Evolutionary conservation across 1,140 invertebrate species (phyloP), one percentile per base, ranked within the genome.

Genomic region (Dolichoris vasculosae): DNA sequence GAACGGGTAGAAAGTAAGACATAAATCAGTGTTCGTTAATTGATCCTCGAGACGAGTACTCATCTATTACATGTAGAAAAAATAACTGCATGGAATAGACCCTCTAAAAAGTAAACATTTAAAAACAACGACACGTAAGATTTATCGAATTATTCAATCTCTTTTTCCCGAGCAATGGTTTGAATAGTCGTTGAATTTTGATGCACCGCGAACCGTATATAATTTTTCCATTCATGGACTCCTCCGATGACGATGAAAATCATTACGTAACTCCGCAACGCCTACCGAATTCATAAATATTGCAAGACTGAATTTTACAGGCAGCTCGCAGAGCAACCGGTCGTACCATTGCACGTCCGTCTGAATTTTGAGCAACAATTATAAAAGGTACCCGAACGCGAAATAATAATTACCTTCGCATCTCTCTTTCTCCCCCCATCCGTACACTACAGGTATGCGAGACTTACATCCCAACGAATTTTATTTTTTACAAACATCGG

Each of bases 331-430:
- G 7, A 6, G 69, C 35, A 43, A 30, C 40, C 8, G 32, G 35
- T 73, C 35, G 20, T n/a, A 23, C 20, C 9, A 17, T 59, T 26
- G 76, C 17, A 67, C 59, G 20, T 80, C 59, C n/a, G 13, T 11
- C 26, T 46, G 69, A 55, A 73, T 73, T 46, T 13, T 40, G 23
- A 23, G 6, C 38, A 80, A 67, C 67, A 80, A 80, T 80, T 64
- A 80, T 67, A 80, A 67, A 13, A n/a, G 59, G 46, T 46, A 46
- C 26, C 46, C 23, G 13, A 46, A 80, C 40, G n/a, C 20, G 38
- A 63, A 64, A 67, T 80, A 80, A 80, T 80, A 80, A 80, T 80
- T 67, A 80, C 20, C 55, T 64, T 9, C 3, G 23, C 9, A 20
- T 69, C 35, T 30, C 1, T 17, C 51, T 55, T 20, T 55, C 51